phyloP scores from a whole-genome alignment of 2,797 vertebrate genomes.

The Champsocephalus gunnari region DNA sequence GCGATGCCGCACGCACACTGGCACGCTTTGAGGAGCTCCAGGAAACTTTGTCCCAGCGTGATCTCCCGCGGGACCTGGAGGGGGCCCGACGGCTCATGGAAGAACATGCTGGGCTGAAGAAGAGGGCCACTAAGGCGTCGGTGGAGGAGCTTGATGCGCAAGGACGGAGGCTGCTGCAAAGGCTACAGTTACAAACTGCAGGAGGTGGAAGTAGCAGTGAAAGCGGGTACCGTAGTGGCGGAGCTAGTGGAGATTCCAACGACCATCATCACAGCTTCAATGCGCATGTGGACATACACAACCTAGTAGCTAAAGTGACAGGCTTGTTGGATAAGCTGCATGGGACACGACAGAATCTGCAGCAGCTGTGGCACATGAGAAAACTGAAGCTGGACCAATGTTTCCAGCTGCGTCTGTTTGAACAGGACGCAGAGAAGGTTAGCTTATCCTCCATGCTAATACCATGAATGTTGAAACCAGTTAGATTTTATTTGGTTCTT shows the following conservation, averaged over 20 bases:
- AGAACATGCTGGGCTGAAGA: slow-evolving; percentile 94
- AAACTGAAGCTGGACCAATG: slow-evolving; percentile 95
- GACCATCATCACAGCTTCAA: slow-evolving; percentile 80
- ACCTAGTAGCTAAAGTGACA: slow-evolving; percentile 93
- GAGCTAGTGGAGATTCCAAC: slow-evolving; percentile 76
- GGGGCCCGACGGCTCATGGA: slow-evolving; percentile 95
- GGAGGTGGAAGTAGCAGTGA: slow-evolving; percentile 81
- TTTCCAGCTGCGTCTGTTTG: slow-evolving; percentile 96
- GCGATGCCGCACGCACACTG: slow-evolving; percentile 92
- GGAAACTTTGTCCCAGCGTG: slow-evolving; percentile 94
- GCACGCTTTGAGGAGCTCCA: slow-evolving; percentile 95
- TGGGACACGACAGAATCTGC: slow-evolving; percentile 93
- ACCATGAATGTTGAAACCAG: neutral
- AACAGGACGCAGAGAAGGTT: slow-evolving; percentile 98
- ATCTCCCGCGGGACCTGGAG: slow-evolving; percentile 95
- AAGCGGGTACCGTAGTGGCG: slow-evolving; percentile 82
- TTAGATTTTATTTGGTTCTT: neutral
- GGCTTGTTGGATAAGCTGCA: slow-evolving; percentile 95
- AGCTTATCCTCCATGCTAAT: slow-evolving; percentile 18
- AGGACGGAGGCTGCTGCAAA: slow-evolving; percentile 94
- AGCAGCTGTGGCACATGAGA: slow-evolving; percentile 97
- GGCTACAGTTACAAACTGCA: slow-evolving; percentile 87
- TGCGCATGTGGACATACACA: slow-evolving; percentile 90
- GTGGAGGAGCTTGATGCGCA: slow-evolving; percentile 96
- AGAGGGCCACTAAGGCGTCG: slow-evolving; percentile 95